A percentile compares a stretch with the other conserved stretches of the same genome.
Evolutionary conservation across 2,797 vertebrate species (phyloP).

Genomic region (Chiloscyllium punctatum): DNA sequence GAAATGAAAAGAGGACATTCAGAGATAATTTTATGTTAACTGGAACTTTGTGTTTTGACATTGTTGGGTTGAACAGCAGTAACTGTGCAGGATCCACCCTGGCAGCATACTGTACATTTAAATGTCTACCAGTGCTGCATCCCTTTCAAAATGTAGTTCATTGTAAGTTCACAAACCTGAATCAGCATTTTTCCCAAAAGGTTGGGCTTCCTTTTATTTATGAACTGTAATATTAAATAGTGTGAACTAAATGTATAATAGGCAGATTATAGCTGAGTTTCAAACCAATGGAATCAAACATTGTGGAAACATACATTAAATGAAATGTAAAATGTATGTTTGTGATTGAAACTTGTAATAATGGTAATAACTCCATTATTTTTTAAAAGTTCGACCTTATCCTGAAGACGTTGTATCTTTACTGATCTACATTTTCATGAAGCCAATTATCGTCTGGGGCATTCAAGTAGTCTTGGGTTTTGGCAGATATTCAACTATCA

Average conservation of each 20-base stretch:
- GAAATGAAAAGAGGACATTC: neutral
- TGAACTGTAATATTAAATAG: neutral
- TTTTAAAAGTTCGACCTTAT: neutral
- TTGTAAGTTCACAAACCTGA: neutral
- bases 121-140: neutral
- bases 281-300: neutral
- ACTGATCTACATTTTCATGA: neutral
- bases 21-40: neutral
- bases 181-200: neutral
- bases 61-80: neutral
- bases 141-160: neutral
- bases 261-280: neutral
- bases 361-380: neutral
- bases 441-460: neutral
- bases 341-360: neutral
- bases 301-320: neutral
- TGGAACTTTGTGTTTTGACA: neutral
- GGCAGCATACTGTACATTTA: neutral
- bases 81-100: neutral
- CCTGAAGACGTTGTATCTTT: neutral
- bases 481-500: neutral
- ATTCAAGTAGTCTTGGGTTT: neutral
- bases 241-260: neutral
- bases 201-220: neutral
- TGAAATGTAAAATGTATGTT: neutral